Evolutionary conservation across 2,888 invertebrate species (phyloP), one percentile per base, ranked within the genome.

Genomic region (Drosophila monieri): DNA sequence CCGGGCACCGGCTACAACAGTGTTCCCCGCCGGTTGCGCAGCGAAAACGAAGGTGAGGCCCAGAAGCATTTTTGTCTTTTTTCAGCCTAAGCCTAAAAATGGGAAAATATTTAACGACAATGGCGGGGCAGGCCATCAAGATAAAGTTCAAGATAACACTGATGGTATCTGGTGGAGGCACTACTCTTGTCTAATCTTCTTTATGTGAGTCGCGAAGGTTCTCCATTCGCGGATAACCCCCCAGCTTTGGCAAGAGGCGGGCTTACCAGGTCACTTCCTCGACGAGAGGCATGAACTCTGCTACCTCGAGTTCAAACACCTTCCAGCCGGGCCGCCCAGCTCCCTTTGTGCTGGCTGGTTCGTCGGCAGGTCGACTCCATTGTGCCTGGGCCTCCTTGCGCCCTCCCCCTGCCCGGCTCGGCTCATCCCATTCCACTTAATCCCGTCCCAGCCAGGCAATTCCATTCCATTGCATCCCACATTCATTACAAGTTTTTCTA

Each of bases 11-110:
- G 21, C 21, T 75, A 80, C 32, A 77, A 77, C 6, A 90, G 89
- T 72, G 87, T 89, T 80, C 77, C 90, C 56, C 65, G 85, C 14
- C 76, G 87, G 57, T 77, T 89, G 68, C 80, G 86, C 74, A 90
- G 88, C 80, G 91, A 90, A 71, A 85, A 83, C 69, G 91, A 90
- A 80, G 91, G 92, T 92, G 59, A 90, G 90, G 88, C 9, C 8
- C 12, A 1, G 2, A 8, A 3, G 8, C 18, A 23, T 4, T 23
- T 23, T 4, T 23, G 21, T 35, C 6, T 39, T 14, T 39, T 35
- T 8, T 35, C 3, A 12, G 9, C 12, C 1, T 18, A 18, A 18
- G 18, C n/a, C 21, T 23, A 23, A 35, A 35, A 35, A n/a, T 35
- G 4, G 9, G n/a, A 23, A 23, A 23, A 14, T 14, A n/a, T 14